These are phyloP conservation scores for Meandrusa payeni DNA, from an alignment of 2,888 invertebrate species.

Conservation along the genomic window DNA sequence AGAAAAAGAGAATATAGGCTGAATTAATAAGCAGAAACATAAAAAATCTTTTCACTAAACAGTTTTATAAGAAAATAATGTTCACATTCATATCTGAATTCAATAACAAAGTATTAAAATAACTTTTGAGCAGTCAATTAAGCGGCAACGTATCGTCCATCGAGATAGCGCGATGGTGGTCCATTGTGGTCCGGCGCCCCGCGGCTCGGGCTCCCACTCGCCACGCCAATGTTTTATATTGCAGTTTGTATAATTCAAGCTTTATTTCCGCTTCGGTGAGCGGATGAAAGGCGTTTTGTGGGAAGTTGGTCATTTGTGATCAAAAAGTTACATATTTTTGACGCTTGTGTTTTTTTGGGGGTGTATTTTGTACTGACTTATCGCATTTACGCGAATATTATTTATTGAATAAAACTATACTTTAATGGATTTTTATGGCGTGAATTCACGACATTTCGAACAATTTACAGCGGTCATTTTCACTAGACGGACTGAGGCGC, in stretches of 20 bases:
- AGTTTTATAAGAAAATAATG: too few relatives aligned
- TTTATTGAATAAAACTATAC: too few relatives aligned
- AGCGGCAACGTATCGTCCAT: conserved; percentile 75
- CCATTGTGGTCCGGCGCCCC: conserved; percentile 71
- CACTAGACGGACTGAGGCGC: too few relatives aligned
- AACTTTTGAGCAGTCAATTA: conserved; percentile 78
- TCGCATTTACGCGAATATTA: too few relatives aligned
- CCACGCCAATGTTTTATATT: conserved; percentile 60
- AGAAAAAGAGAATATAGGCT: too few relatives aligned
- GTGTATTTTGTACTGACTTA: too few relatives aligned
- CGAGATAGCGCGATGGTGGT: conserved; percentile 77
- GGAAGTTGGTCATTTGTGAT: conserved; percentile 52
- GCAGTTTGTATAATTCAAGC: conserved; percentile 71
- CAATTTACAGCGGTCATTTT: too few relatives aligned
- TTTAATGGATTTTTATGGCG: too few relatives aligned
- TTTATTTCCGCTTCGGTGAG: conserved; percentile 67
- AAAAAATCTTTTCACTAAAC: too few relatives aligned
- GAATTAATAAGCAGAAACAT: too few relatives aligned
- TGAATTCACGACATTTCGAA: too few relatives aligned
- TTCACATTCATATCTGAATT: conserved; percentile 42
- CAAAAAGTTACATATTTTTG: conserved; percentile 28
- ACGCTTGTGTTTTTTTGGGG: too few relatives aligned
- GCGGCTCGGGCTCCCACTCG: conserved; percentile 46
- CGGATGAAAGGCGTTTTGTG: conserved; percentile 62
- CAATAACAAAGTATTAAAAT: conserved; percentile 74